Evolutionary conservation across 2,797 vertebrate genomes (phyloP).

Genomic region (Pseudomugil gertrudae): DNA sequence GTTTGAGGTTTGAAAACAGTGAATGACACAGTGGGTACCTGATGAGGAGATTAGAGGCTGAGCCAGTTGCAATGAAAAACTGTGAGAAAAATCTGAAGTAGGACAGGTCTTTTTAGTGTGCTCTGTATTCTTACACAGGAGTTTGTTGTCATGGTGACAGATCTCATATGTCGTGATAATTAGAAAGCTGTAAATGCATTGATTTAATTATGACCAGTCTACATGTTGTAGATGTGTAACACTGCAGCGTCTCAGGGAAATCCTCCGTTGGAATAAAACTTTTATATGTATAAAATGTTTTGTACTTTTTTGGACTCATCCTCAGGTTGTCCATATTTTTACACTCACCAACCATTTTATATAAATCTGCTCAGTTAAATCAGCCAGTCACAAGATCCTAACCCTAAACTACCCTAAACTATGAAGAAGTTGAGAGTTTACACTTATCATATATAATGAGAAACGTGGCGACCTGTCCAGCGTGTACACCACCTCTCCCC

Average conservation of each 20-base stretch:
- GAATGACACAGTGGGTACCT: conserved; percentile 57
- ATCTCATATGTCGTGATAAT: conserved; percentile 29
- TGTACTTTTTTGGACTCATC: too few species aligned
- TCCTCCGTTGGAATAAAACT: conserved; percentile 59
- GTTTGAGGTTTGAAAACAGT: conserved; percentile 50
- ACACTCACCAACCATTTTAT: too few species aligned
- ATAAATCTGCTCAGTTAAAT: too few species aligned
- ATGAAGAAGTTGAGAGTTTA: too few species aligned
- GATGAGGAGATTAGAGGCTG: conserved; percentile 62
- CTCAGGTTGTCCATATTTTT: too few species aligned
- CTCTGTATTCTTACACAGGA: conserved; percentile 23
- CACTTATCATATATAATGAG: too few species aligned
- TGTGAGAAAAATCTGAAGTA: conserved; percentile 25
- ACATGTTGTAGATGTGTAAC: conserved; percentile 40
- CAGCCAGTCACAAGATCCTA: too few species aligned
- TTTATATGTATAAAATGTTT: conserved; percentile 14
- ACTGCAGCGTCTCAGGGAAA: conserved; percentile 67
- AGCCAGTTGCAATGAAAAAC: conserved; percentile 64
- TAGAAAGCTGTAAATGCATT: conserved; percentile 40
- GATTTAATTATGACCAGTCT: conserved; percentile 38
- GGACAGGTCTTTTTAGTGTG: conserved; percentile 43
- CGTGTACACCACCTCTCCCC: too few species aligned
- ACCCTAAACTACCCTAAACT: too few species aligned
- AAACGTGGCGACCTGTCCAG: too few species aligned
- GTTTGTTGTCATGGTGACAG: conserved; percentile 24